Evolutionary conservation across 2,888 invertebrate species (phyloP), one percentile per base, ranked within the genome.

Genomic region (Cactoblastis cactorum): DNA sequence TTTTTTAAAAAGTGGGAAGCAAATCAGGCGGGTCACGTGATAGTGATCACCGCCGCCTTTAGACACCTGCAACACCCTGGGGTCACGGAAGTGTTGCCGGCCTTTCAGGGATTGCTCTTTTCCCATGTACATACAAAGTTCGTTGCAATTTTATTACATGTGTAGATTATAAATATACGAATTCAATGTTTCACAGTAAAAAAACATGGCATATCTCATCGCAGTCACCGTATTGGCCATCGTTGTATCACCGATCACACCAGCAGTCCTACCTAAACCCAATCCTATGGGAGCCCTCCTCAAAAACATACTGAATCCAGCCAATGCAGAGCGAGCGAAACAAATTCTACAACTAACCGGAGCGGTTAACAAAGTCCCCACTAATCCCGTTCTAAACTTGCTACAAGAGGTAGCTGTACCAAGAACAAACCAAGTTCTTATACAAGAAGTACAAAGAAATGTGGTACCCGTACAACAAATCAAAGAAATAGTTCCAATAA

Each of bases 261-360:
- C 37, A 3, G 24, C 48, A 9, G 14, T 50, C 5, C 46, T 46
- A 2, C 47, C 47, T 12, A 33, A 37, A 8, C 19, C 34, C n/a
- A 32, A 37, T 0, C 17, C 48, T 11, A 18, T 45, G 9, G 53
- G 48, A 0, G 47, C 51, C 1, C 41, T 56, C 46, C 32, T 47
- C 19, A 32, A 62, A 54, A 56, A 59, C 50, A 55, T 58, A 28
- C 33, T 58, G 0, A 52, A 54, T 1, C 52, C 55, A 8, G 35
- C 53, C 4, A 58, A 54, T 18, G 49, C 55, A 6, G 56, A 58
- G 4, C 45, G 52, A 35, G 54, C 50, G 6, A 15, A 52, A 9
- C 50, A 56, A 37, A 52, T 54, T 2, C 49, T 54, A 1, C 35
- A 50, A 22, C 6, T 54, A 19, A 54, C 56, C 9, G 49, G 51